Evolutionary conservation across 2,113 vertebrate species (phyloP).

Genomic region (Rhinolophus ferrumequinum): DNA sequence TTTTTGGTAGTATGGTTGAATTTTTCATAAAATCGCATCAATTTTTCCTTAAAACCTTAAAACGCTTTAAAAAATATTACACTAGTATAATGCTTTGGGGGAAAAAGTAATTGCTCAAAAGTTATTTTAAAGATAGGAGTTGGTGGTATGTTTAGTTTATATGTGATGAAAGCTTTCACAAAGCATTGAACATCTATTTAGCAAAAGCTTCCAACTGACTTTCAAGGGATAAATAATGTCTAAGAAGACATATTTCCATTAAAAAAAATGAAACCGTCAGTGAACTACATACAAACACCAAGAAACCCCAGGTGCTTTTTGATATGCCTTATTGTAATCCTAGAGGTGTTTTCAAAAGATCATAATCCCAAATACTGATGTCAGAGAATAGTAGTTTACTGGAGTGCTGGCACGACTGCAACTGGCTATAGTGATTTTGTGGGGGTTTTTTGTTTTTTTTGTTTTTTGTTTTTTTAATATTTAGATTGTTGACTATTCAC

Average conservation of each 20-base stretch:
- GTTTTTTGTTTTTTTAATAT: accelerated
- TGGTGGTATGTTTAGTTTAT: slow-evolving; percentile 23
- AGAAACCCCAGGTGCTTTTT: not conserved
- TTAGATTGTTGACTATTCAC: not conserved
- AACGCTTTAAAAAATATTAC: slow-evolving; percentile 26
- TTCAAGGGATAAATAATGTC: slow-evolving; percentile 24
- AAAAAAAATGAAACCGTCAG: slow-evolving; percentile 15
- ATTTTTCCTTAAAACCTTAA: slow-evolving; percentile 28
- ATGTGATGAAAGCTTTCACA: slow-evolving; percentile 30
- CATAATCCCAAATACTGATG: not conserved
- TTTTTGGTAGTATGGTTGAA: not conserved
- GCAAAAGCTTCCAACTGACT: slow-evolving; percentile 34
- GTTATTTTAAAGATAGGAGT: slow-evolving; percentile 29
- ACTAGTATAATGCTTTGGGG: not conserved
- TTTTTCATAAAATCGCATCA: not conserved
- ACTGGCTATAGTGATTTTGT: not conserved
- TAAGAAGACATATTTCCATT: not conserved
- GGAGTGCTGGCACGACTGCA: not conserved
- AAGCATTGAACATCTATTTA: slow-evolving; percentile 30
- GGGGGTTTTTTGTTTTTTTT: too few relatives aligned
- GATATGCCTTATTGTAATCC: not conserved
- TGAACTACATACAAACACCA: not conserved
- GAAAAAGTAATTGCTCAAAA: slow-evolving; percentile 22
- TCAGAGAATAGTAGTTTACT: not conserved
- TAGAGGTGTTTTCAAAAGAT: not conserved